Conservation (phyloP, 2,113 vertebrate genomes). For the Salminus brasiliensis region DNA sequence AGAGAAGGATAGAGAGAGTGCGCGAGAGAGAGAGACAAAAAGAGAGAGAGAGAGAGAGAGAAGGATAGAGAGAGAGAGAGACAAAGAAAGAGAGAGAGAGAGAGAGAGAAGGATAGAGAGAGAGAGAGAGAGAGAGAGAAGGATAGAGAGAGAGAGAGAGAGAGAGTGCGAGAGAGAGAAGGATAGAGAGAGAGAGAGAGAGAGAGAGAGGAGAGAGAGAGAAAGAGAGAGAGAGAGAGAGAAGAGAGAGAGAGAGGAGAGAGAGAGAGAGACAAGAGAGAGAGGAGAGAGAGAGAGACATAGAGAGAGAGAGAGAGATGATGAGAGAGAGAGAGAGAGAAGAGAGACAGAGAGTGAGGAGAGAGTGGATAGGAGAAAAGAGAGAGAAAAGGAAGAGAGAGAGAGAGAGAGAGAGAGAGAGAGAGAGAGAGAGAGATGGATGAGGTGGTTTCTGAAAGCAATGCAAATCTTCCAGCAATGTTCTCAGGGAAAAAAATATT, state of each 20-base stretch:
- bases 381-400: constrained; percentile 1
- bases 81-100: background rate
- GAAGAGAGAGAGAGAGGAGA: no score
- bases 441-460: no score
- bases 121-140: constrained; percentile 10
- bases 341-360: constrained; percentile 28
- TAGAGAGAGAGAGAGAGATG: background rate
- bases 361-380: no score
- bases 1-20: no score
- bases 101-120: constrained; percentile 5
- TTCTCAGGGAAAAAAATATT: no score
- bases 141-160: constrained; percentile 11
- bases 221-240: constrained; percentile 10
- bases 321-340: constrained; percentile 33
- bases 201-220: background rate
- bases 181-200: background rate
- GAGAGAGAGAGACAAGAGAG: constrained; percentile 21
- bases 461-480: no score
- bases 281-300: constrained; percentile 15
- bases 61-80: background rate
- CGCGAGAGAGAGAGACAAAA: constrained; percentile 14
- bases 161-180: background rate
- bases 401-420: constrained; percentile 14
- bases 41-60: background rate
- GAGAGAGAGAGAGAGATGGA: background rate